These are phyloP conservation scores for Nephotettix cincticeps DNA, from an alignment of 1,140 invertebrate species.

Conservation along the genomic window DNA sequence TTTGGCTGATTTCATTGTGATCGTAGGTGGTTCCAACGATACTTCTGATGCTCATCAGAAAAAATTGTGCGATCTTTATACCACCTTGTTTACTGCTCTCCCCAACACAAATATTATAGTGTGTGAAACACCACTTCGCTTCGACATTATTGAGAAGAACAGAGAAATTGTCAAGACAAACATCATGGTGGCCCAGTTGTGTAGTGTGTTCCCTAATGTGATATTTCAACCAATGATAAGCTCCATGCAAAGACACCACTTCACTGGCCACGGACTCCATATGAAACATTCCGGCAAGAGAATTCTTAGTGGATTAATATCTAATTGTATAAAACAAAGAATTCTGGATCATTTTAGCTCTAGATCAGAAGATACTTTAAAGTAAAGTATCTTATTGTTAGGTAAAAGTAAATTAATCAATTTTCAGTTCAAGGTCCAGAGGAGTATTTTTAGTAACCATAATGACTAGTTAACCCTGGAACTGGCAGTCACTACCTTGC, in stretches of 20 bases:
- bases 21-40: conserved; percentile 10
- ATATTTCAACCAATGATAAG: conserved; percentile 11
- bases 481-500: too few species aligned
- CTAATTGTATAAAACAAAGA: background rate
- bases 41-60: background rate
- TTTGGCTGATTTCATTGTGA: background rate
- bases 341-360: too few species aligned
- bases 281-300: background rate
- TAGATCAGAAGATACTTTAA: too few species aligned
- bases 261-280: background rate
- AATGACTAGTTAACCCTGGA: too few species aligned
- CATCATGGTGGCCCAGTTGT: conserved; percentile 8
- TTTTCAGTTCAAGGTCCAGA: too few species aligned
- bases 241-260: conserved; percentile 1
- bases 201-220: background rate
- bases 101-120: conserved; percentile 10
- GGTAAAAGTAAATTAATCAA: too few species aligned
- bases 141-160: conserved; percentile 10
- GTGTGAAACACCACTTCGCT: background rate
- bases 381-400: too few species aligned
- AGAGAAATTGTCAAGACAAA: background rate
- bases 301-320: background rate
- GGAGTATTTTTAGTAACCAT: too few species aligned
- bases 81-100: background rate
- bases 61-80: conserved; percentile 2